These are phyloP conservation scores for Thalassaphorura encarpata DNA, from an alignment of 1,140 invertebrate species.

Conservation along the genomic window DNA sequence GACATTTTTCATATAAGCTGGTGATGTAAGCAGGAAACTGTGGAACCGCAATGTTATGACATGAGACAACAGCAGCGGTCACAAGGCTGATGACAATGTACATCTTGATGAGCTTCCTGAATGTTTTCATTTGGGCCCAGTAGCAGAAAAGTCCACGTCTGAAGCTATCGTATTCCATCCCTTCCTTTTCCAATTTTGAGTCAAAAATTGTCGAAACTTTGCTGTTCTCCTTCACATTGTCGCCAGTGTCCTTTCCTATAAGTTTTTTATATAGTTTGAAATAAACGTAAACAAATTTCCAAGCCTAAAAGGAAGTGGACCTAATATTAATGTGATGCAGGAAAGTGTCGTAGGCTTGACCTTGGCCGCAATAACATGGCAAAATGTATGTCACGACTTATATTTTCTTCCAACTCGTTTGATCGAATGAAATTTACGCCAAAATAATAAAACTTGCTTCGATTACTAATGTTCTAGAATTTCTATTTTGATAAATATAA, in stretches of 20 bases:
- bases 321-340: too few species aligned
- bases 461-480: too few species aligned
- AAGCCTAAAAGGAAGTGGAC: too few species aligned
- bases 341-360: too few species aligned
- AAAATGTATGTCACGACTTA: too few species aligned
- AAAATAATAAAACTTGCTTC: too few species aligned
- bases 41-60: constrained; percentile 25
- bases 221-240: constrained; percentile 19
- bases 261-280: background rate
- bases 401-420: too few species aligned
- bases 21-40: constrained; percentile 30
- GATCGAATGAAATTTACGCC: too few species aligned
- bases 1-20: constrained; percentile 10
- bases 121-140: constrained; percentile 27
- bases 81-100: constrained; percentile 20
- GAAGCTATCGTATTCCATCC: constrained; percentile 31
- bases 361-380: too few species aligned
- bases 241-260: constrained; percentile 20
- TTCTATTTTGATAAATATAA: too few species aligned
- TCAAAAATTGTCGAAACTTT: constrained; percentile 26
- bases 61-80: constrained; percentile 20
- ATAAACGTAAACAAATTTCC: background rate
- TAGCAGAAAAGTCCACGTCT: constrained; percentile 29
- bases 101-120: constrained; percentile 27
- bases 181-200: constrained; percentile 18